Evolutionary conservation across 1,140 invertebrate species (phyloP), one percentile per base, ranked within the genome.

Genomic region (Antheraea mylitta): DNA sequence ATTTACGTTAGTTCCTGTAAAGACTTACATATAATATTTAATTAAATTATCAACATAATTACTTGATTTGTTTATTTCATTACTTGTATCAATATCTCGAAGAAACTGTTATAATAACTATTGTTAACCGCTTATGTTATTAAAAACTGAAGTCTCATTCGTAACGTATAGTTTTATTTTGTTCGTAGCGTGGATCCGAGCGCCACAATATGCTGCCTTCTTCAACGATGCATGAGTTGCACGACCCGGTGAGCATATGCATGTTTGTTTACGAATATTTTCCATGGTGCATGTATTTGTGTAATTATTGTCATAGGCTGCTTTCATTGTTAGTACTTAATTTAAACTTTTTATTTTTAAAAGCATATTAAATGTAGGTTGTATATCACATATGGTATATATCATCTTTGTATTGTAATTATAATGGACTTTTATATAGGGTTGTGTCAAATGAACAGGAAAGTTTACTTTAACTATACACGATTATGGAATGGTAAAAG

Each of bases 191-290:
- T 67, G 86, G 82, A 64, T 76, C 74, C 65, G 89, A 92, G 71
- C 81, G 92, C 70, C 90, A 92, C 77, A 65, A 65, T 22, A 86
- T 93, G 88, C 87, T 92, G 83, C 87, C 90, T 62, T 92, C 91
- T 42, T 89, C 92, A 66, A 92, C 92, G 64, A 92, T 93, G 91
- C 92, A 93, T 86, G 91, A 92, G 67, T 84, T 93, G 73, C 90
- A 92, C 80, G 90, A 92, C 70, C 83, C 92, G 89, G 92, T 92
- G 79, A 93, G 92, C 91, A 82, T 77, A 53, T n/a, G 45, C 45
- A 53, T 53, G 45, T 53, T 53, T 53, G 45, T 53, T 16, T 53
- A 53, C 45, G 16, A n/a, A 53, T 53, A n/a, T 53, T 53, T 53
- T 53, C 16, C 45, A 53, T 53, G 45, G 4, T 53, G 45, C 45